Base-by-base conservation (phyloP, 2,888 invertebrate genomes). In the Nomada fucata region DNA sequence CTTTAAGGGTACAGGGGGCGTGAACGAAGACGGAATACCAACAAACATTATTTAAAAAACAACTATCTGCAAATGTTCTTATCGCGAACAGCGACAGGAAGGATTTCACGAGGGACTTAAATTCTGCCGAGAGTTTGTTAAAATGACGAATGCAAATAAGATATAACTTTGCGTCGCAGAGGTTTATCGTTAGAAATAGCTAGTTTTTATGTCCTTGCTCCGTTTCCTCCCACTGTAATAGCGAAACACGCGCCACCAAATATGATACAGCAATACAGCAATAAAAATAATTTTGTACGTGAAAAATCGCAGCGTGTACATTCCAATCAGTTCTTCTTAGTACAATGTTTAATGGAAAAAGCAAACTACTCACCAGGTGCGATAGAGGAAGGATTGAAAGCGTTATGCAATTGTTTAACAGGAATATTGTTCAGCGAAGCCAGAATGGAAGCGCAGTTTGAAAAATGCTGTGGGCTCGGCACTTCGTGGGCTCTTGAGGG, bases 401-500 rank as follows among this genome's bases (percentile, higher is more conserved):
- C 29, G 20, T 42, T 18, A 18, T 60, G 55, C 52, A 50, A 5
- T 26, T 64, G 4, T 55, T 13, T 26, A 15, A n/a, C 10, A 75
- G 79, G 61, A 70, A 65, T 47, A 26, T 4, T 71, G 7, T 26
- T 77, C 13, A 82, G 57, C 23, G 88, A 88, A n/a, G 86, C 77
- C 11, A 83, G 84, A 63, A 90, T 91, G 89, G 91, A 91, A 73
- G 85, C 84, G 13, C 89, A 86, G 72, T 90, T 92, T 63, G 89
- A 91, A 52, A 92, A 94, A 87, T 96, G 96, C 87, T 96, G 96
- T 88, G 92, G 92, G 20, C 91, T 94, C 60, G 96, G 96, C 0
- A 93, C 94, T 44, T 93, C 93, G 5, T 94, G 95, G 94, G 95
- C 95, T 0, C 89, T 90, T 18, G 94, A 94, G 44, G 94, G 93